These are phyloP conservation scores for Clarias batrachus DNA, from an alignment of 2,113 vertebrate species.

Conservation along the genomic window DNA sequence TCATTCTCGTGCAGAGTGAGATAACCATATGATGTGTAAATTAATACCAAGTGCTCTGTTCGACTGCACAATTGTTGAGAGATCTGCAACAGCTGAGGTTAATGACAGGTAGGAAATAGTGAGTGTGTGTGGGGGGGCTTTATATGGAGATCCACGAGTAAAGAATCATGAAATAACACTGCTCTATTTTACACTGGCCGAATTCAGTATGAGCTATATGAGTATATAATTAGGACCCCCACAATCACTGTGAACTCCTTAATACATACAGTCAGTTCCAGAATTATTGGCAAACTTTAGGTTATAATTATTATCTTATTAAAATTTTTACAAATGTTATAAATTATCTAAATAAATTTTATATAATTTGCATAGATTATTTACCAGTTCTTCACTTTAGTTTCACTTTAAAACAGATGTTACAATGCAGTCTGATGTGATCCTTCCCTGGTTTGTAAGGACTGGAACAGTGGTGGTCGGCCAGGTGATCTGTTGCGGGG, in stretches of 20 bases:
- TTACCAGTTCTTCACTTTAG: not conserved
- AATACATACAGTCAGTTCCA: not conserved
- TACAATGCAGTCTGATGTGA: not conserved
- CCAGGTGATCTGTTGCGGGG: slow-evolving; percentile 51
- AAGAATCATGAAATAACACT: not conserved
- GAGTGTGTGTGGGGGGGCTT: not conserved
- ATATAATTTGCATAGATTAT: not conserved
- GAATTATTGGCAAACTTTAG: not conserved
- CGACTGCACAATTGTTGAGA: slow-evolving; percentile 82
- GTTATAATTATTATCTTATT: not conserved
- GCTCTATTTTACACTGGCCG: not conserved
- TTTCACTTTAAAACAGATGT: not conserved
- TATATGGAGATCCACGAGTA: not conserved
- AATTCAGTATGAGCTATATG: not conserved
- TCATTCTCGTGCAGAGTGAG: slow-evolving; percentile 74
- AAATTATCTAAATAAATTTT: no score
- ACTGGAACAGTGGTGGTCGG: slow-evolving; percentile 51
- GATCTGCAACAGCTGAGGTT: slow-evolving; percentile 73
- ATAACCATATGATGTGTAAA: slow-evolving; percentile 68
- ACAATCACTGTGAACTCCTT: not conserved
- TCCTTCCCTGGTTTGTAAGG: slow-evolving; percentile 67
- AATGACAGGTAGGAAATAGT: not conserved
- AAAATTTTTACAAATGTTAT: no score
- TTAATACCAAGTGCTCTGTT: slow-evolving; percentile 78
- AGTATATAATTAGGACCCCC: not conserved